Evolutionary conservation across 2,888 invertebrate genomes (phyloP).

Genomic region (Rutpela maculata): DNA sequence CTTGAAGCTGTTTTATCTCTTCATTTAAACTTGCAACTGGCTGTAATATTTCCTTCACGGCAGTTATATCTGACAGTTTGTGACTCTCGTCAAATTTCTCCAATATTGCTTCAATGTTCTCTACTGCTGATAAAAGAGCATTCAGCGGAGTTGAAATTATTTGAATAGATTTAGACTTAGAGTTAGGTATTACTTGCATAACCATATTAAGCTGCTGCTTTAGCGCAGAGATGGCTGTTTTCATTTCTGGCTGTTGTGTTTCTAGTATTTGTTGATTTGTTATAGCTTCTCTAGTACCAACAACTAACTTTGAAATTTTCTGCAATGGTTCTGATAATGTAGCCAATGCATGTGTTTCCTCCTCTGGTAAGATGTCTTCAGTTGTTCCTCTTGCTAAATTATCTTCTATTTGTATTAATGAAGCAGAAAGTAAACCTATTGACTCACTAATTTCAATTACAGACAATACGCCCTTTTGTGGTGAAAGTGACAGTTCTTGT

Average conservation of each 20-base stretch:
- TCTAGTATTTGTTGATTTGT: conserved; percentile 45
- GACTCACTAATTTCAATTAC: conserved; percentile 41
- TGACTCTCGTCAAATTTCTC: conserved; percentile 16
- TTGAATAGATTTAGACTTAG: conserved; percentile 33
- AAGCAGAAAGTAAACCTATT: neutral
- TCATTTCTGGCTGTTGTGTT: conserved; percentile 40
- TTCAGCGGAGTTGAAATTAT: conserved; percentile 44
- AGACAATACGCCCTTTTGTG: conserved; percentile 45
- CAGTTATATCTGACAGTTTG: conserved; percentile 21
- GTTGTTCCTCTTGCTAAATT: neutral
- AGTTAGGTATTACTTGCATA: neutral
- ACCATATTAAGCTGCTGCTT: conserved; percentile 37
- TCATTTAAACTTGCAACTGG: neutral
- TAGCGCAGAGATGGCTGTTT: conserved; percentile 39
- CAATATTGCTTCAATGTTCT: conserved; percentile 33
- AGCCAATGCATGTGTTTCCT: neutral
- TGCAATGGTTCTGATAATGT: conserved; percentile 15
- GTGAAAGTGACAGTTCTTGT: conserved; percentile 1
- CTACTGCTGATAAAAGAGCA: conserved; percentile 45
- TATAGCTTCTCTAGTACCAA: conserved; percentile 50
- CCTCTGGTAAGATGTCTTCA: conserved; percentile 12
- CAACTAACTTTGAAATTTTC: conserved; percentile 33
- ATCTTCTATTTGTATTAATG: neutral
- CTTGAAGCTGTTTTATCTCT: conserved; percentile 24
- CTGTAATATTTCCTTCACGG: conserved; percentile 13